Base-by-base conservation (phyloP, 2,797 vertebrate genomes). In the Dryobates pubescens region DNA sequence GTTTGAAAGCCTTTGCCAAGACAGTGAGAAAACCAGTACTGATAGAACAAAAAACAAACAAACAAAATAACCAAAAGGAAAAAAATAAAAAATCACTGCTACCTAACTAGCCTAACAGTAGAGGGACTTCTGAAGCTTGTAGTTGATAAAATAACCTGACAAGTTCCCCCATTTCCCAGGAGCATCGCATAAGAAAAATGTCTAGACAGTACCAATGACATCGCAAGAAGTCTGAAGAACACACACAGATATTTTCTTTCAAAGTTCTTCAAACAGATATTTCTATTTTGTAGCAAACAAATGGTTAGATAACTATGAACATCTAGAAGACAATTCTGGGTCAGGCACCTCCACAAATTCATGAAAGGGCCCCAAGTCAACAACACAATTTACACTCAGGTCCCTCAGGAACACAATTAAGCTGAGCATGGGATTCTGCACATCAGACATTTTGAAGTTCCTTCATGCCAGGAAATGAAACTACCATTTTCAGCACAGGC, bases 1-100 rank as follows among this genome's bases (percentile, higher is more conserved):
- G 82, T 63, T 95, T 93, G 91, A 96, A 95, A 84, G 80, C 16
- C 34, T 89, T 79, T 95, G 92, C 92, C 93, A 96, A 95, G 71
- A 71, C 85, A 92, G 91, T 82, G 84, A 88, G 74, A 86, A 7
- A 27, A 89, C 71, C 80, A 93, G 87, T 88, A 86, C 87, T 74
- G 85, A 96, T 63, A 94, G 85, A 88, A 92, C 47, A 36, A 90
- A 95, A 47, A 45, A 45, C 15, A 38, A 38, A 13, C 38, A 38
- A 38, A 38, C 38, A 38, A 38, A 38, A 38, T 38, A 38, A 38
- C 38, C 38, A 38, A 38, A 38, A 38, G 38, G 12, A 12, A 12
- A 38, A 38, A 41, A n/a, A n/a, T n/a, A n/a, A 91, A 94, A 94
- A 93, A 79, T 82, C 82, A 74, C 61, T 69, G 62, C 47, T 88